Evolutionary conservation across 2,888 invertebrate species (phyloP).

Genomic region (Dolichopus griseipennis): DNA sequence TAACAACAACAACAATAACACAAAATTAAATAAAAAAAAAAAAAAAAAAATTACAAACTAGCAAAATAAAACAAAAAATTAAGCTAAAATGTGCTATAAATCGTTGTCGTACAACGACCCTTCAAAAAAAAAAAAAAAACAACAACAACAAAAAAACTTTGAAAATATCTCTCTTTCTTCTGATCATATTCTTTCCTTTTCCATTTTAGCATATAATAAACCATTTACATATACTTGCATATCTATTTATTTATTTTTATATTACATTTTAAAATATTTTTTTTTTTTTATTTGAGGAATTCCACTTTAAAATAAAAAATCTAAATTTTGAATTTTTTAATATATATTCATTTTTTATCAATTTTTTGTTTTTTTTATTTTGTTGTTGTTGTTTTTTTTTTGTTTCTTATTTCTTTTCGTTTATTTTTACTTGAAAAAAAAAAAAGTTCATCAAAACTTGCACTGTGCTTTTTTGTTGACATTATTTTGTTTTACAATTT

Average conservation of each 20-base stretch:
- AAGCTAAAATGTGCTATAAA: slow-evolving; percentile 1
- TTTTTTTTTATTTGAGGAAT: neutral
- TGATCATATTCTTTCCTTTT: neutral
- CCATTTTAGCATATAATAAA: neutral
- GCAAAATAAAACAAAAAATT: neutral
- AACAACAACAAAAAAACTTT: neutral
- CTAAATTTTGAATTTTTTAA: neutral
- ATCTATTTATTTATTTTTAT: no score
- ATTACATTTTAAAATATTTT: no score
- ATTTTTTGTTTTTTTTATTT: neutral
- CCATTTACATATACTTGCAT: no score
- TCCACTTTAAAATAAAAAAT: neutral
- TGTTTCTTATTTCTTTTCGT: neutral
- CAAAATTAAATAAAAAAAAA: neutral
- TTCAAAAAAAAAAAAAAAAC: neutral
- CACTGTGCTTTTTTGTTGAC: no score
- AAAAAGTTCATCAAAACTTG: no score
- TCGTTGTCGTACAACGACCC: slow-evolving; percentile 2
- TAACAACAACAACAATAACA: no score
- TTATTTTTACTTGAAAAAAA: no score
- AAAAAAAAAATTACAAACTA: neutral
- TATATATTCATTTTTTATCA: neutral
- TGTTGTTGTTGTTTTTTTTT: neutral
- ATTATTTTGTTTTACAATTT: no score
- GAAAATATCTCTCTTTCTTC: neutral